A percentile compares a stretch with the other conserved stretches of the same genome.
phyloP scores from a whole-genome alignment of 2,888 invertebrate genomes.

The Drosophila dives region DNA sequence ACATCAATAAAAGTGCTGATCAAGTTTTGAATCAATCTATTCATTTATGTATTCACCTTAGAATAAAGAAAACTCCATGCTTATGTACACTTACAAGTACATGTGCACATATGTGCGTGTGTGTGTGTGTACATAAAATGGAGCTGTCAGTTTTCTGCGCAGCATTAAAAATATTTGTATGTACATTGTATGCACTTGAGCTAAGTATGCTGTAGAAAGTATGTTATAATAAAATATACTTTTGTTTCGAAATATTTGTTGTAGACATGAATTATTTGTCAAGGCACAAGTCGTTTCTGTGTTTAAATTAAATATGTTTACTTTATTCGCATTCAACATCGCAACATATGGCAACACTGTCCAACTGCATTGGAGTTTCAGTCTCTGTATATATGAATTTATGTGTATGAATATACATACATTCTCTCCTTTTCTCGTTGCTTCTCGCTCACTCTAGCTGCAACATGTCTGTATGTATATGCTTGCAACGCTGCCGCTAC shows the following conservation, averaged over 20 bases:
- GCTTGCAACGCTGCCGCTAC: constrained; percentile 47
- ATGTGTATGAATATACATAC: constrained; percentile 3
- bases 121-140: constrained; percentile 8
- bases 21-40: constrained; percentile 1
- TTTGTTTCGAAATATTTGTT: not conserved
- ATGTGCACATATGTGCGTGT: not conserved
- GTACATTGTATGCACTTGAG: not conserved
- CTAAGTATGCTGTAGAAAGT: not conserved
- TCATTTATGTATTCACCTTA: constrained; percentile 8
- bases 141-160: constrained; percentile 46
- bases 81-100: not conserved
- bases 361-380: constrained; percentile 52
- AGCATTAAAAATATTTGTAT: constrained; percentile 25
- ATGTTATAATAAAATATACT: not conserved
- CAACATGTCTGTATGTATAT: constrained; percentile 33
- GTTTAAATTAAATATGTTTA: constrained; percentile 19
- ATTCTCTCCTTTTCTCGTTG: constrained; percentile 20
- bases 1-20: constrained; percentile 7
- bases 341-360: constrained; percentile 48
- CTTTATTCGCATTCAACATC: constrained; percentile 28
- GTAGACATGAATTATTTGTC: not conserved
- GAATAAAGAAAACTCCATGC: constrained; percentile 16
- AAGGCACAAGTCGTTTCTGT: constrained; percentile 7
- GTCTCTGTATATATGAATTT: constrained; percentile 26
- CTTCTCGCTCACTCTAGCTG: constrained; percentile 26